Evolutionary conservation across 2,888 invertebrate species (phyloP).

Genomic region (Crocallis elinguaria): DNA sequence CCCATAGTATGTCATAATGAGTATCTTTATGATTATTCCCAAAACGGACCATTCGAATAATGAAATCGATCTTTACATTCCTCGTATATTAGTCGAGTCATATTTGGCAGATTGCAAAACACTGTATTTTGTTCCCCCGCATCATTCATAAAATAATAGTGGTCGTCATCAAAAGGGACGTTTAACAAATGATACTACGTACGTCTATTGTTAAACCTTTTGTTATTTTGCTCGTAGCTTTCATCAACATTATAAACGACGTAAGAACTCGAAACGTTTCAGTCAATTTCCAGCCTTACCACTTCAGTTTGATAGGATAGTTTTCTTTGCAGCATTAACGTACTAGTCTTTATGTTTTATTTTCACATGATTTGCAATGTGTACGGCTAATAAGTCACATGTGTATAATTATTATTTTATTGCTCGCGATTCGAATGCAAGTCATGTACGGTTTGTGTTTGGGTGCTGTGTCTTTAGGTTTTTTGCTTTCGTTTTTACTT

Average conservation of each 20-base stretch:
- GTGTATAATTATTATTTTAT: constrained; percentile 84
- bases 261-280: constrained; percentile 34
- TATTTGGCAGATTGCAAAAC: constrained; percentile 57
- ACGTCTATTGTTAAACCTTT: constrained; percentile 80
- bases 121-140: constrained; percentile 63
- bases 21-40: not conserved
- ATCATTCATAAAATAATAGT: constrained; percentile 83
- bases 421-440: constrained; percentile 74
- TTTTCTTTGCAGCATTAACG: constrained; percentile 2
- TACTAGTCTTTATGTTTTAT: constrained; percentile 49
- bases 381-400: constrained; percentile 81
- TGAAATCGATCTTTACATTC: constrained; percentile 5
- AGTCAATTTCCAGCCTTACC: constrained; percentile 38
- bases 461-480: constrained; percentile 58
- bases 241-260: constrained; percentile 50
- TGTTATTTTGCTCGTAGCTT: constrained; percentile 73
- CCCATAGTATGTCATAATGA: not conserved
- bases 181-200: constrained; percentile 83
- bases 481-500: constrained; percentile 59
- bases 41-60: not conserved
- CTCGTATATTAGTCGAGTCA: constrained; percentile 34
- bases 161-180: constrained; percentile 81
- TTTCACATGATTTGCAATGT: constrained; percentile 66
- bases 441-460: constrained; percentile 70
- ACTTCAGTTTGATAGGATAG: constrained; percentile 19